A percentile compares a stretch with the other conserved stretches of the same genome.
Evolutionary conservation across 2,888 invertebrate species (phyloP).

Genomic region (Caenorhabditis virilis): DNA sequence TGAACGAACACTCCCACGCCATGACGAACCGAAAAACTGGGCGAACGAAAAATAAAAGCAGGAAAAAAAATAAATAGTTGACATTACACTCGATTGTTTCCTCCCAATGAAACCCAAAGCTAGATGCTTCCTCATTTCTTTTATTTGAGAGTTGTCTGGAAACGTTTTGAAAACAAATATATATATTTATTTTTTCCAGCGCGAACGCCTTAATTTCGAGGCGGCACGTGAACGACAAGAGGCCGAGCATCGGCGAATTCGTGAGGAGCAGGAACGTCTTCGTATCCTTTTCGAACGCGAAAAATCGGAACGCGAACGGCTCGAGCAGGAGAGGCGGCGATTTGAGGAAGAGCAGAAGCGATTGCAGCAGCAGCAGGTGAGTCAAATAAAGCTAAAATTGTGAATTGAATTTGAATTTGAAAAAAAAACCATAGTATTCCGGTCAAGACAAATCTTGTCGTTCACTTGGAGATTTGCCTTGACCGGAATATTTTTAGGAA

Average conservation of each 20-base stretch:
- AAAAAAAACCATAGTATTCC: no score
- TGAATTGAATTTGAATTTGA: no score
- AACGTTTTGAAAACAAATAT: slow-evolving; percentile 6
- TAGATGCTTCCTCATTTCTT: no score
- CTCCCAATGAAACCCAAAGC: no score
- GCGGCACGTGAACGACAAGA: slow-evolving; percentile 48
- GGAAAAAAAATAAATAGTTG: background rate
- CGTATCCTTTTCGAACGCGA: slow-evolving; percentile 52
- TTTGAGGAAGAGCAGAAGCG: slow-evolving; percentile 41
- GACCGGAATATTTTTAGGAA: no score
- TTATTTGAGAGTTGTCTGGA: no score
- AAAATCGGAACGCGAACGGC: slow-evolving; percentile 49
- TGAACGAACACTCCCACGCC: no score
- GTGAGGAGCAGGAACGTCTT: slow-evolving; percentile 45
- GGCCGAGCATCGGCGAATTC: slow-evolving; percentile 44
- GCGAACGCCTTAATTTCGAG: slow-evolving; percentile 45
- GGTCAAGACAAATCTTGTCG: no score
- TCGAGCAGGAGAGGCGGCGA: slow-evolving; percentile 41
- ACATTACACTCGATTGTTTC: no score
- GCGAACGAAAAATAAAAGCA: slow-evolving; percentile 1
- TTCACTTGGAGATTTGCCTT: no score
- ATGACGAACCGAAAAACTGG: no score
- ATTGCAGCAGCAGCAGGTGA: slow-evolving; percentile 49
- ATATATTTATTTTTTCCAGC: slow-evolving; percentile 17
- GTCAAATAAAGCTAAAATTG: no score